Base-by-base conservation (phyloP, 2,113 vertebrate species). In the Eretmochelys imbricata region DNA sequence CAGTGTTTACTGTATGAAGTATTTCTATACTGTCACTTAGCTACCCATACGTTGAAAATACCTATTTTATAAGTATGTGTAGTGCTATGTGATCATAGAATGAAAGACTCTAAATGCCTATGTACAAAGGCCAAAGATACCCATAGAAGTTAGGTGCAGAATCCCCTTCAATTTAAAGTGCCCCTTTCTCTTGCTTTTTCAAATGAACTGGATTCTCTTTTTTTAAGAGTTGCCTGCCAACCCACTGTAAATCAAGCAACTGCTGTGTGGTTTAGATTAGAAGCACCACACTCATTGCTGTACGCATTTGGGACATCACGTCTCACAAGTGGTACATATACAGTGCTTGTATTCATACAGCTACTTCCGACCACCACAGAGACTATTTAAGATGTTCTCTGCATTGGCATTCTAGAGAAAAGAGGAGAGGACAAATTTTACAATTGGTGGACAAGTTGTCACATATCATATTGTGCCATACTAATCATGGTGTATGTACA, bases 401-500 rank as follows among this genome's bases (percentile, higher is more conserved):
- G 31, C 20, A n/a, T 42, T 80, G 65, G 35, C 69, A 80, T 51
- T 93, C 72, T 84, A 38, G 42, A 16, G 84, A 78, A 53, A 48
- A 86, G 27, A 76, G 72, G 31, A 65, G 62, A 35, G 7, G 62
- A n/a, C 31, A 65, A 81, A 35, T 82, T 89, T 48, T 93, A 42
- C 38, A 42, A 42, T 42, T 42, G 38, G 38, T 42, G 38, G 49
- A 83, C 57, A 83, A 35, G 5, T 16, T 48, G 84, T 53, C 80
- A 84, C 89, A 54, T 59, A 50, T 62, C 49, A 25, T 24, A 48
- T 3, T 49, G 24, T 24, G 49, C 84, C 53, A 80, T 76, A n/a
- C 75, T 2, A 2, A 11, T 46, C 4, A 0, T 82, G 59, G 78
- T 42, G 22, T 91, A 51, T 2, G 5, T 0, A 0, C 24, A 53